Percentiles rank a stretch among this genome's conserved stretches.
Evolutionary conservation across 1,140 invertebrate genomes (phyloP).

Genomic region (Armadillidium nasatum): DNA sequence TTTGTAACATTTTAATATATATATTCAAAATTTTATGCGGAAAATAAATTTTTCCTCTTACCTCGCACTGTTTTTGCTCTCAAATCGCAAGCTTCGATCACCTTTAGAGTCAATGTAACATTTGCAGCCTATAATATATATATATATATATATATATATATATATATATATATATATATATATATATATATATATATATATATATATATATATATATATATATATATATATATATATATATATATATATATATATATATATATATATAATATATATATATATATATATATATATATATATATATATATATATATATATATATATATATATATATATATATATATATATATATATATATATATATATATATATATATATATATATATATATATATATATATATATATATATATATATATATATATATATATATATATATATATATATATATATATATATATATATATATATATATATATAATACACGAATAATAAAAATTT

Average conservation of each 20-base stretch:
- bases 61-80: no score
- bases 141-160: no score
- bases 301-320: neutral
- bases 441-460: constrained; percentile 19
- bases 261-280: neutral
- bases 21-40: no score
- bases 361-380: constrained; percentile 24
- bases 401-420: constrained; percentile 26
- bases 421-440: constrained; percentile 26
- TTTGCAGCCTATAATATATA: no score
- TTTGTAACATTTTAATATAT: no score
- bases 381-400: constrained; percentile 26
- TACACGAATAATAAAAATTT: no score
- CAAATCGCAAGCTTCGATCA: no score
- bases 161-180: neutral
- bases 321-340: neutral
- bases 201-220: neutral
- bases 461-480: neutral
- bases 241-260: neutral
- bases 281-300: constrained; percentile 17
- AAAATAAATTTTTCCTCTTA: no score
- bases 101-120: no score
- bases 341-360: neutral
- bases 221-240: constrained; percentile 17
- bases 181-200: constrained; percentile 1